Evolutionary conservation across 2,797 vertebrate species (phyloP).

Genomic region (Onychomys leucogaster): DNA sequence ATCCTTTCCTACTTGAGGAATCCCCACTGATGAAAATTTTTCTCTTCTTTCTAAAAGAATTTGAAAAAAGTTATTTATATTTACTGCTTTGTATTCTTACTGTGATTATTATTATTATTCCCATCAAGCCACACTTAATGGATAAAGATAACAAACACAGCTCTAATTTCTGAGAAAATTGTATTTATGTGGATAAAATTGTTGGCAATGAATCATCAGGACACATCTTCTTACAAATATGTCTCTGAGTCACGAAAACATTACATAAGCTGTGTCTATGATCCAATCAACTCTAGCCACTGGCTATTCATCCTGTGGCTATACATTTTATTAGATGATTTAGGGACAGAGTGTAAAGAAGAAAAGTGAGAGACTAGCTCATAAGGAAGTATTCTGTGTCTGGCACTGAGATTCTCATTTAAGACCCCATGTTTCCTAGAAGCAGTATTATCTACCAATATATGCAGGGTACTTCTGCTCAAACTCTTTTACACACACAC

Average conservation of each 20-base stretch:
- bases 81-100: conserved; percentile 78
- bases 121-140: conserved; percentile 27
- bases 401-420: neutral
- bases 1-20: conserved; percentile 72
- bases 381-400: neutral
- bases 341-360: conserved; percentile 27
- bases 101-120: conserved; percentile 65
- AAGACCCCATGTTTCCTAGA: neutral
- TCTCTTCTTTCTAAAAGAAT: conserved; percentile 76
- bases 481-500: neutral
- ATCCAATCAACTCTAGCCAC: neutral
- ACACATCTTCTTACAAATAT: conserved; percentile 75
- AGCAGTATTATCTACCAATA: neutral
- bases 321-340: conserved; percentile 47
- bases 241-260: conserved; percentile 71
- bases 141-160: conserved; percentile 45
- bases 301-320: conserved; percentile 64
- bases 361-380: neutral
- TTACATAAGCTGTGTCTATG: conserved; percentile 20
- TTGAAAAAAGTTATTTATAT: conserved; percentile 85
- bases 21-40: conserved; percentile 69
- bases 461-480: neutral
- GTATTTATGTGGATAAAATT: conserved; percentile 74
- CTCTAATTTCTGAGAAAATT: conserved; percentile 70
- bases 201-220: conserved; percentile 72